Evolutionary conservation across 2,888 invertebrate genomes (phyloP).

Genomic region (Coenonympha glycerion): DNA sequence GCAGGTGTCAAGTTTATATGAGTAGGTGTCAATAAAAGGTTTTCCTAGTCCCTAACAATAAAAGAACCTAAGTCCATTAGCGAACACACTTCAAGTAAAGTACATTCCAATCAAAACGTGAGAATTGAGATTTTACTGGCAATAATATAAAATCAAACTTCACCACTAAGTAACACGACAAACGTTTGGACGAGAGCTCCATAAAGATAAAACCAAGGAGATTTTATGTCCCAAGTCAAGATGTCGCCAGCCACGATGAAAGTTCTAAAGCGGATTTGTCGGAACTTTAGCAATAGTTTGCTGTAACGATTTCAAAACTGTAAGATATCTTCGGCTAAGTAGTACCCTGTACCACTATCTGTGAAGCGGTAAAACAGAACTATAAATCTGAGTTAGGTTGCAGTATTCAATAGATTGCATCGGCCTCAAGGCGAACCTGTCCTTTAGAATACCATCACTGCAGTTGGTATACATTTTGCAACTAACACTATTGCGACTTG

Average conservation of each 20-base stretch:
- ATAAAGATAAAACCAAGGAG: conserved; percentile 1
- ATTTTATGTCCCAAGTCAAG: conserved; percentile 8
- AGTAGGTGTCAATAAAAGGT: too few species aligned
- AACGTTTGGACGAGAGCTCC: neutral
- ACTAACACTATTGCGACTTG: conserved; percentile 20
- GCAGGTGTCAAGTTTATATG: too few species aligned
- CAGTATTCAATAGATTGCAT: conserved; percentile 32
- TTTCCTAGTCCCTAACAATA: too few species aligned
- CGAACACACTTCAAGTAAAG: too few species aligned
- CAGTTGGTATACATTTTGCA: conserved; percentile 26
- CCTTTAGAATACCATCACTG: conserved; percentile 32
- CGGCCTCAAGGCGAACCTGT: conserved; percentile 32
- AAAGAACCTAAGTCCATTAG: too few species aligned
- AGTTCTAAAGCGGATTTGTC: conserved; percentile 7
- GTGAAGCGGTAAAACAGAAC: conserved; percentile 17
- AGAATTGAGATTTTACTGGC: neutral
- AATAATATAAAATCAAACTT: conserved; percentile 1
- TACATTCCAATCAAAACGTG: neutral
- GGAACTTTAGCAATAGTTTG: conserved; percentile 14
- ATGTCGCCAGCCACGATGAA: conserved; percentile 9
- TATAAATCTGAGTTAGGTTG: conserved; percentile 31
- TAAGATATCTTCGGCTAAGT: conserved; percentile 12
- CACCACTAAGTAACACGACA: neutral
- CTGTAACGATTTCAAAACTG: conserved; percentile 14
- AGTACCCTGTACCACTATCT: conserved; percentile 5